phyloP scores from a whole-genome alignment of 2,888 invertebrate species.

The Lithophane ornitopus region DNA sequence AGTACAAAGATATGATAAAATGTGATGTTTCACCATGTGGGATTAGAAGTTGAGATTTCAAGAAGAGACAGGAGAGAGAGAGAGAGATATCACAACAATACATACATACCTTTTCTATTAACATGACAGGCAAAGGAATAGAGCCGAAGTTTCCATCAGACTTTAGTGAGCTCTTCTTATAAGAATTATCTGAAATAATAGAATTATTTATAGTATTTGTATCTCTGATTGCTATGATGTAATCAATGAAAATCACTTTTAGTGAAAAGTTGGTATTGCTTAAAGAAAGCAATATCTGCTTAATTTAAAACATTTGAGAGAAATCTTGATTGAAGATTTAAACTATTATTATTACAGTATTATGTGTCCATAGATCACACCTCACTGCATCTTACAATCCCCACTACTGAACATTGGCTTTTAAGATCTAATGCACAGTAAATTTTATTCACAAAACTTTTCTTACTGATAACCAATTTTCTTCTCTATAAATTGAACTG shows the following conservation, averaged over 20 bases:
- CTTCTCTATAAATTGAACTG: too few relatives aligned
- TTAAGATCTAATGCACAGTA: neutral
- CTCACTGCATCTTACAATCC: neutral
- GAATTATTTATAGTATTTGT: conserved; percentile 1
- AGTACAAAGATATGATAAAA: neutral
- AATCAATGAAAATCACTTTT: neutral
- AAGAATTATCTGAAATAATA: conserved; percentile 58
- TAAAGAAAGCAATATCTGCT: neutral
- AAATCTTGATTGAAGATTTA: conserved; percentile 8
- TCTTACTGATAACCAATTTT: neutral
- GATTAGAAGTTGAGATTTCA: neutral
- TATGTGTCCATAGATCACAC: neutral
- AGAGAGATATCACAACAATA: neutral
- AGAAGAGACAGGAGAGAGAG: neutral
- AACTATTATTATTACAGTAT: neutral
- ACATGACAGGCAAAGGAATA: conserved; percentile 64
- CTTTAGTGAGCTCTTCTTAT: conserved; percentile 49
- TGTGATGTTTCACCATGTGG: neutral
- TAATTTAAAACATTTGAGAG: neutral
- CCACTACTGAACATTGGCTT: neutral
- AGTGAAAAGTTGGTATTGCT: neutral
- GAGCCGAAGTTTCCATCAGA: conserved; percentile 63
- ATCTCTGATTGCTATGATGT: neutral
- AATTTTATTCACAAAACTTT: neutral
- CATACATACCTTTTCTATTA: conserved; percentile 64